Evolutionary conservation across 2,888 invertebrate species (phyloP).

Genomic region (Hyles lineata): DNA sequence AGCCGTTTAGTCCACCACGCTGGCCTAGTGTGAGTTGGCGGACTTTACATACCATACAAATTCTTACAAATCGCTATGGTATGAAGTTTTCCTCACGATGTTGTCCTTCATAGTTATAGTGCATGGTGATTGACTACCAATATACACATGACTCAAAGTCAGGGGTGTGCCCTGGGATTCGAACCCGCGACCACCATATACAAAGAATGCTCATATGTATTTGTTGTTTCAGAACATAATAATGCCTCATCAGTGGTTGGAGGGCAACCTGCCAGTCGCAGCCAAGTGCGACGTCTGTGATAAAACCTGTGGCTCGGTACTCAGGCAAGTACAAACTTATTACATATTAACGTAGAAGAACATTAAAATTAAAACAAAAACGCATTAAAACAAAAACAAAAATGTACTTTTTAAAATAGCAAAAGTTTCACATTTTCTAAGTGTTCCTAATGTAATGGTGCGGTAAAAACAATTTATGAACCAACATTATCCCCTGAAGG

Average conservation of each 20-base stretch:
- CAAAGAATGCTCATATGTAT: not conserved
- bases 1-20: too few species aligned
- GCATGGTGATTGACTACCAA: too few species aligned
- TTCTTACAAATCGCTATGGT: too few species aligned
- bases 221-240: slow-evolving; percentile 88
- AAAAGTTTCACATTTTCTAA: not conserved
- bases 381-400: not conserved
- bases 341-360: not conserved
- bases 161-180: too few species aligned
- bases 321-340: slow-evolving; percentile 85
- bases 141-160: too few species aligned
- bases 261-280: slow-evolving; percentile 97
- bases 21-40: too few species aligned
- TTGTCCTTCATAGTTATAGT: too few species aligned
- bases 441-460: not conserved
- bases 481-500: not conserved
- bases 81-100: too few species aligned
- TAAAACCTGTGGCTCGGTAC: slow-evolving; percentile 97
- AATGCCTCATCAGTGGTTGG: slow-evolving; percentile 99
- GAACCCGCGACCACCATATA: too few species aligned
- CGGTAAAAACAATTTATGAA: not conserved
- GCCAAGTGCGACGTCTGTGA: slow-evolving; percentile 97
- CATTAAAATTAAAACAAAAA: too few species aligned
- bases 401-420: not conserved
- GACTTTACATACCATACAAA: too few species aligned